Conservation (phyloP, 2,797 vertebrate genomes). For the Poecile montanus region DNA sequence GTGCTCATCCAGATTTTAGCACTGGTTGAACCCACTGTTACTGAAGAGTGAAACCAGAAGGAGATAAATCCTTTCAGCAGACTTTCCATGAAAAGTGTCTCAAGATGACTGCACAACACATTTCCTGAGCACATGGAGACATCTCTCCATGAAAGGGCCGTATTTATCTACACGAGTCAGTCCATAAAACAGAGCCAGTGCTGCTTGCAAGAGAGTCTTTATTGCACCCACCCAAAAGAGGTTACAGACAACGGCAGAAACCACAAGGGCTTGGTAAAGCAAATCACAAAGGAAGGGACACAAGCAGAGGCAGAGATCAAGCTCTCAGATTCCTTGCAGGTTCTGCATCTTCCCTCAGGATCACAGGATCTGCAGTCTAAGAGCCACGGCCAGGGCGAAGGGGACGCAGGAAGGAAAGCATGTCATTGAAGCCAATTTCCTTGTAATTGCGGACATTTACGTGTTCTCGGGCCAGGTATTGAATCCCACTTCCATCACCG, state of each 20-base stretch:
- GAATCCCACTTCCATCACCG: not conserved
- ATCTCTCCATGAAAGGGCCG: not conserved
- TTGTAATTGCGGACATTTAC: not conserved
- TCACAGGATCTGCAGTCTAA: not conserved
- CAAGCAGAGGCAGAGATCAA: not conserved
- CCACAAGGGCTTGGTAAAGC: not conserved
- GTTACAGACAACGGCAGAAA: not conserved
- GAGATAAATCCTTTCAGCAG: not conserved
- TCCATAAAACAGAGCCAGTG: not conserved
- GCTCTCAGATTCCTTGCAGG: fast-evolving
- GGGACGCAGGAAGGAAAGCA: not conserved
- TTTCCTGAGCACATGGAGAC: not conserved
- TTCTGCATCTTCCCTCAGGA: not conserved
- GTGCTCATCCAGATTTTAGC: too few species aligned
- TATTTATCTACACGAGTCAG: not conserved
- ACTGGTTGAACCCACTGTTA: not conserved
- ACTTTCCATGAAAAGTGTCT: not conserved
- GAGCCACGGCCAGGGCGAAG: not conserved
- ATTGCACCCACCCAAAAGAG: not conserved
- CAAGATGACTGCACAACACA: not conserved
- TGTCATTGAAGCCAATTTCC: not conserved
- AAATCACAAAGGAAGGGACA: not conserved
- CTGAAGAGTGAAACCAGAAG: not conserved
- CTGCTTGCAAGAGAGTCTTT: not conserved
- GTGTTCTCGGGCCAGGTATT: fast-evolving